Conservation (phyloP, 2,113 vertebrate genomes). For the Neofelis nebulosa region DNA sequence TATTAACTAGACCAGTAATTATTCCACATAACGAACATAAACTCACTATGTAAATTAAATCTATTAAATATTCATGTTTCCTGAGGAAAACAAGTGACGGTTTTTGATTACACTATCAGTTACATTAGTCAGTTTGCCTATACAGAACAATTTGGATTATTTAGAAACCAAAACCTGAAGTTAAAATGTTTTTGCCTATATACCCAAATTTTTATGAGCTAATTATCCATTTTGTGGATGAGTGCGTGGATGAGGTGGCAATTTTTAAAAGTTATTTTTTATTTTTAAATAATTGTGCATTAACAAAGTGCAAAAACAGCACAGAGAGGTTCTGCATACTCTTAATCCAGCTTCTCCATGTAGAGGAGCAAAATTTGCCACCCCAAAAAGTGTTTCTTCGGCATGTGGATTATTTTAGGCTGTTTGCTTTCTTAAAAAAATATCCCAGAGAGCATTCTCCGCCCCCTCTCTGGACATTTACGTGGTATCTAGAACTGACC, state of each 20-base stretch:
- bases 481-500: background rate
- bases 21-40: conserved; percentile 54
- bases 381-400: background rate
- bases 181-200: conserved; percentile 20
- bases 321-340: background rate
- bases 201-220: conserved; percentile 27
- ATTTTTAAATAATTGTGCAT: conserved; percentile 51
- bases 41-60: conserved; percentile 49
- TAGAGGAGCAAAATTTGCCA: background rate
- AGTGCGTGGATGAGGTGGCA: background rate
- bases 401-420: background rate
- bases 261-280: background rate
- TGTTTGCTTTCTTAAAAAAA: background rate
- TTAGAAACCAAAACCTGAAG: conserved; percentile 36
- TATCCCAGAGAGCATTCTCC: background rate
- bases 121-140: conserved; percentile 49
- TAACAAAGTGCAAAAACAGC: conserved; percentile 48
- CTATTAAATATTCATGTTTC: conserved; percentile 67
- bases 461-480: background rate
- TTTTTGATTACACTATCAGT: conserved; percentile 43
- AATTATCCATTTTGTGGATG: conserved; percentile 24
- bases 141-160: conserved; percentile 35
- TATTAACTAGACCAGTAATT: conserved; percentile 59
- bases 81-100: conserved; percentile 48
- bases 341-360: background rate